These are phyloP conservation scores for Mus spretus DNA, from an alignment of 2,797 vertebrate genomes.

Conservation along the genomic window DNA sequence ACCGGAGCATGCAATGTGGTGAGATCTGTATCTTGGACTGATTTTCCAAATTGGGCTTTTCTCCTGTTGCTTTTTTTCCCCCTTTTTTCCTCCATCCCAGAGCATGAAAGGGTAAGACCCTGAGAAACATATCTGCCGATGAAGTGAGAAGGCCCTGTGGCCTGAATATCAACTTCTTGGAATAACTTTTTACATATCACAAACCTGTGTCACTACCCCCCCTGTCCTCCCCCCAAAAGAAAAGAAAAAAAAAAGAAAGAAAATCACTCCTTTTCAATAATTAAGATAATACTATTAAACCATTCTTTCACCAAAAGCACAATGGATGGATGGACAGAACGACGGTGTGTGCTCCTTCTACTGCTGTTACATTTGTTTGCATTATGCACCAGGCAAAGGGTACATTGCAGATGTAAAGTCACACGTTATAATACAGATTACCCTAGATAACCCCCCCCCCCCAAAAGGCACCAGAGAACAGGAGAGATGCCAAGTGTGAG, in stretches of 20 bases:
- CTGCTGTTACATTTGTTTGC: not conserved
- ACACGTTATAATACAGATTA: not conserved
- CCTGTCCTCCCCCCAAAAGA: not conserved
- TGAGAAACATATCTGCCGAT: not conserved
- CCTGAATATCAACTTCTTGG: not conserved
- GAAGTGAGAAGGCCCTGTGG: not conserved
- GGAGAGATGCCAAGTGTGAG: not conserved
- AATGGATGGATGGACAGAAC: not conserved
- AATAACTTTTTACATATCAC: constrained; percentile 14
- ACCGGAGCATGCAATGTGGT: not conserved
- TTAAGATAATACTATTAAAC: not conserved
- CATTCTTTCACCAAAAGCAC: not conserved
- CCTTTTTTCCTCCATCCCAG: not conserved
- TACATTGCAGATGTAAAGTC: not conserved
- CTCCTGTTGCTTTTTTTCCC: not conserved
- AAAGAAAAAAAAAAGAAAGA: not conserved
- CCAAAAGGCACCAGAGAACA: not conserved
- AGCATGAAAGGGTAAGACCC: not conserved
- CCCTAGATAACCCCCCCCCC: not conserved
- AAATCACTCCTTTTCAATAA: constrained; percentile 25
- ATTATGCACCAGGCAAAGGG: not conserved
- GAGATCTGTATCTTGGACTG: not conserved
- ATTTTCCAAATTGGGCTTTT: not conserved
- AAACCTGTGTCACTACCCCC: not conserved
- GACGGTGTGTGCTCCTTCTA: not conserved